phyloP scores from a whole-genome alignment of 2,888 invertebrate species.

The Oxyteleia sp. region DNA sequence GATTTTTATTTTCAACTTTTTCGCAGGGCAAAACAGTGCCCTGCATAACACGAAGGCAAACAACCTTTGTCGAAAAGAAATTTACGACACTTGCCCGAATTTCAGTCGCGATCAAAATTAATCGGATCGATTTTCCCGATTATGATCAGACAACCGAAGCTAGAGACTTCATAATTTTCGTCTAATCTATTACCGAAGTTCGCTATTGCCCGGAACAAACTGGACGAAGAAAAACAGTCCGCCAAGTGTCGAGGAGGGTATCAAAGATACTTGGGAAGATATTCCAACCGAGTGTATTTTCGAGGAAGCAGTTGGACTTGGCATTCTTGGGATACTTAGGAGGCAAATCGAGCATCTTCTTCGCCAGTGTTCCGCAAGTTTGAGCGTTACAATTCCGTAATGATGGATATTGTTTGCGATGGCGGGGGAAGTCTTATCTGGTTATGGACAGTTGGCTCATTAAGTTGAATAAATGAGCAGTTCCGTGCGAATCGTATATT shows the following conservation, averaged over 20 bases:
- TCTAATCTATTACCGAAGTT: slow-evolving; percentile 43
- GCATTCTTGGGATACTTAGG: slow-evolving; percentile 43
- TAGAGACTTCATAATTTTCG: slow-evolving; percentile 27
- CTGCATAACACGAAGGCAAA: slow-evolving; percentile 3
- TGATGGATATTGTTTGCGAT: slow-evolving; percentile 31
- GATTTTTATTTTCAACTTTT: background rate
- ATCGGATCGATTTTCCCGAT: slow-evolving; percentile 11
- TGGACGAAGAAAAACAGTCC: slow-evolving; percentile 37
- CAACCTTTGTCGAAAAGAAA: slow-evolving; percentile 15
- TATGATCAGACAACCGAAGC: slow-evolving; percentile 14
- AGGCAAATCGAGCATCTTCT: slow-evolving; percentile 28
- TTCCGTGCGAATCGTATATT: slow-evolving; percentile 11
- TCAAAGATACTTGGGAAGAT: slow-evolving; percentile 40
- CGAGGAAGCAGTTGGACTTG: slow-evolving; percentile 28
- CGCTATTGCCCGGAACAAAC: slow-evolving; percentile 10
- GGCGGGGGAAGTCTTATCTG: slow-evolving; percentile 23
- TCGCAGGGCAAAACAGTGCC: background rate
- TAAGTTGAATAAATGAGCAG: slow-evolving; percentile 41
- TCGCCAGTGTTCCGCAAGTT: background rate
- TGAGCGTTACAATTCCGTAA: slow-evolving; percentile 28
- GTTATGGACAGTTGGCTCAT: slow-evolving; percentile 44
- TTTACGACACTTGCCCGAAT: slow-evolving; percentile 11
- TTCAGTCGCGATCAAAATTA: slow-evolving; percentile 27
- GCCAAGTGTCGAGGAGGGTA: slow-evolving; percentile 27
- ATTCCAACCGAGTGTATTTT: slow-evolving; percentile 19